Percentiles rank a stretch among this genome's conserved stretches.
Evolutionary conservation across 2,113 vertebrate genomes (phyloP).

Genomic region (Noturus placidus): DNA sequence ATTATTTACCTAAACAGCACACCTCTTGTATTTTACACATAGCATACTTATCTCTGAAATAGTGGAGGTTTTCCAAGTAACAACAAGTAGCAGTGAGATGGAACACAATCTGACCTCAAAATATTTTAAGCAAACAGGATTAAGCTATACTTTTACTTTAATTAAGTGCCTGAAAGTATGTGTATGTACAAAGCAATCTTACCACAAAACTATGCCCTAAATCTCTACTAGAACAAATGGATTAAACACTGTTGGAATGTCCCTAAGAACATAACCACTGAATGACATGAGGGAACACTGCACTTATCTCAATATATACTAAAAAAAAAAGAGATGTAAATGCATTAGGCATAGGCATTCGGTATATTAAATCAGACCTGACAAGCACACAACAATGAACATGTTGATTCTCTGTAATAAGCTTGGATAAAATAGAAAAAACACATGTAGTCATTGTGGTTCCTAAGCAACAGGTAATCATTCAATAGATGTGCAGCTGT

Average conservation of each 20-base stretch:
- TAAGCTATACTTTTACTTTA: neutral
- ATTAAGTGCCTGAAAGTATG: neutral
- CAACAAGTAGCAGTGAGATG: neutral
- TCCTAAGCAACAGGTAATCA: constrained; percentile 79
- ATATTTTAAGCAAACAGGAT: neutral
- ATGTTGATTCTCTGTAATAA: constrained; percentile 51
- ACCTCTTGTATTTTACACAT: neutral
- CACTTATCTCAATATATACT: neutral
- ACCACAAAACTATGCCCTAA: constrained; percentile 1
- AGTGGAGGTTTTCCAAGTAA: neutral
- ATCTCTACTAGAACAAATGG: neutral
- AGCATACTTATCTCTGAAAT: neutral
- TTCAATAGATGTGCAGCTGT: constrained; percentile 57
- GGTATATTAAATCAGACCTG: constrained; percentile 9
- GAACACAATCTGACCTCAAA: neutral
- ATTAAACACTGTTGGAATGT: neutral
- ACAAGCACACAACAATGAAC: neutral
- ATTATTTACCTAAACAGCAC: neutral
- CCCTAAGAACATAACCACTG: constrained; percentile 2
- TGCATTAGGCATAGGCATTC: neutral
- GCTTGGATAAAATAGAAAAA: constrained; percentile 60
- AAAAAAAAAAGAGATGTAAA: neutral
- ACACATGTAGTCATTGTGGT: constrained; percentile 64
- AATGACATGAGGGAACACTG: neutral
- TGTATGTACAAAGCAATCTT: neutral